Evolutionary conservation across 2,797 vertebrate genomes (phyloP).

Genomic region (Pipistrellus nathusii): DNA sequence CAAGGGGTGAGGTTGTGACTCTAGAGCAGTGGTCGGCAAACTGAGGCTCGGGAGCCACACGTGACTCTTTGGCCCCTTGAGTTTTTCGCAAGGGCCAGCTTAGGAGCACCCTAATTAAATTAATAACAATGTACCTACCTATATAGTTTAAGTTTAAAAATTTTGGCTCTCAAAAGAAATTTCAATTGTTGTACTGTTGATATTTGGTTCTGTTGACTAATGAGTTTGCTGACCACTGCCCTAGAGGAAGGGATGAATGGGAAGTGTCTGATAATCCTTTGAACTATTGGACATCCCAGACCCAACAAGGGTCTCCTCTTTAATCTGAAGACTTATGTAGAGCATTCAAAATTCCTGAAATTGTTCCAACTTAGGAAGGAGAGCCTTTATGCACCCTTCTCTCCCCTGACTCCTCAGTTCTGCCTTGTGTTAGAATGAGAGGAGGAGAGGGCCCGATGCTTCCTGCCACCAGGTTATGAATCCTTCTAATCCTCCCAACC

Average conservation of each 20-base stretch:
- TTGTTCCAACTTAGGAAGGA: background rate
- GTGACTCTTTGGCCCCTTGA: too few species aligned
- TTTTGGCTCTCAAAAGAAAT: too few species aligned
- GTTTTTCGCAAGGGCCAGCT: too few species aligned
- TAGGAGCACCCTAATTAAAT: too few species aligned
- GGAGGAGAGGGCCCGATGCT: background rate
- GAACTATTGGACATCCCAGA: background rate
- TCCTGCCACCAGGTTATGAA: background rate
- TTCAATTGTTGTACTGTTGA: too few species aligned
- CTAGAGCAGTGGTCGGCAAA: too few species aligned
- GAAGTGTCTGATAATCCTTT: background rate
- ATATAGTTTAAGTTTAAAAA: too few species aligned
- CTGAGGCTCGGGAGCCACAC: too few species aligned
- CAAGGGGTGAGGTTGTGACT: too few species aligned
- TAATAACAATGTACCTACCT: too few species aligned
- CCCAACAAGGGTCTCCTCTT: background rate
- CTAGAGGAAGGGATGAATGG: background rate
- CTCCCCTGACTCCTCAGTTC: background rate
- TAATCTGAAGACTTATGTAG: background rate
- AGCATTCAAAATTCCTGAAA: background rate
- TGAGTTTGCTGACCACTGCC: too few species aligned
- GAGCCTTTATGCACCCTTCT: accelerated
- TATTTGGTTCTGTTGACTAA: too few species aligned
- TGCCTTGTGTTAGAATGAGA: background rate
- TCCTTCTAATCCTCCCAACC: background rate